Base-by-base conservation (phyloP, 2,888 invertebrate genomes). In the Drosophila sordidula region DNA sequence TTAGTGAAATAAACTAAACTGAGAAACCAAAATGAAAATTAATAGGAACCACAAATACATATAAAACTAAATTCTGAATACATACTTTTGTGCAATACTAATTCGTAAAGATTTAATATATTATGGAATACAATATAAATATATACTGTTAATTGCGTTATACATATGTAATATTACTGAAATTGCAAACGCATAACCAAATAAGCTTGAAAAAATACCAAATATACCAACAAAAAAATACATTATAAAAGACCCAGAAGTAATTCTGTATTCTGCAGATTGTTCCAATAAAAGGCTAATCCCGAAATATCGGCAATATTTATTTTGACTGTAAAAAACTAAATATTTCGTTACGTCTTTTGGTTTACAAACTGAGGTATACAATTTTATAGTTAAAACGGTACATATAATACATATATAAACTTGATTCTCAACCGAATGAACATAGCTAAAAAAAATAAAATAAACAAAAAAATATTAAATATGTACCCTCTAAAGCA, bases 81-180 rank as follows among this genome's bases (percentile, higher is more conserved):
- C 34, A 46, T 75, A 72, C 69, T 77, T 86, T 77, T 81, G 82
- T 81, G 87, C 87, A 81, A 83, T 89, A 90, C 80, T 84, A 89
- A 84, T 70, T 78, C 67, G 58, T 78, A 77, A 77, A 68, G 46
- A 61, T 73, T 75, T 69, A 76, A 68, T 55, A 66, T 56, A 51
- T 55, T 14, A 51, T 12, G 25, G 11, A 61, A 46, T 51, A 32
- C 18, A 2, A 25, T 47, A 50, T 25, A 67, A 56, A 61, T 78
- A 68, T 47, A 45, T 26, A 51, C 42, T 54, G 68, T 73, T 62
- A 54, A 74, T 57, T 78, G 61, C 61, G 78, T 68, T 81, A 71
- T 52, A 61, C 32, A 70, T 54, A 63, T 50, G 18, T 46, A 54
- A 52, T 52, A 66, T 47, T 36, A 41, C 26, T n/a, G 45, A 58